Conservation (phyloP, 2,797 vertebrate genomes). For the Liparis tanakae region DNA sequence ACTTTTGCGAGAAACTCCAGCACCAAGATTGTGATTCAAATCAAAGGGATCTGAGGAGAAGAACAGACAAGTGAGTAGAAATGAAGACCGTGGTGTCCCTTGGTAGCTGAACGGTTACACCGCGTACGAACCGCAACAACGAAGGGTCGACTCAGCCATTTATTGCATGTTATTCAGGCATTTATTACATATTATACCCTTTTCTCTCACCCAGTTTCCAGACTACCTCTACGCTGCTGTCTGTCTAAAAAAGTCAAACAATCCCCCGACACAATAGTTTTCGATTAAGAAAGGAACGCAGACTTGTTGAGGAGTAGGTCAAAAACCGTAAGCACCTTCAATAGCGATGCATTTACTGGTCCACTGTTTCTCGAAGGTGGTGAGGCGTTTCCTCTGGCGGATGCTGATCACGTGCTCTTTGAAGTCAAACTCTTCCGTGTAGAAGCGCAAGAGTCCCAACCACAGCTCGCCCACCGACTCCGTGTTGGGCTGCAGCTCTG, state of each 20-base stretch:
- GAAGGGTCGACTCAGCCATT: background rate
- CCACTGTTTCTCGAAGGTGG: constrained; percentile 99
- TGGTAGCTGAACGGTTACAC: background rate
- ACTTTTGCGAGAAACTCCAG: constrained; percentile 99
- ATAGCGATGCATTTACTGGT: constrained; percentile 99
- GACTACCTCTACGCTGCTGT: background rate
- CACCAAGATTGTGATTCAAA: constrained; percentile 98
- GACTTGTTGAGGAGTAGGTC: background rate
- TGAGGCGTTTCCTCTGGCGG: constrained; percentile 93
- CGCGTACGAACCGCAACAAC: background rate
- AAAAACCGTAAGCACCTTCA: constrained; percentile 84
- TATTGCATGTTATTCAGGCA: background rate
- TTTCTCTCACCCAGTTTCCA: background rate
- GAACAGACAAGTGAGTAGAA: constrained; percentile 10
- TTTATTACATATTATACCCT: background rate
- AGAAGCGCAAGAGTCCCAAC: constrained; percentile 95
- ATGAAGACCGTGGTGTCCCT: background rate
- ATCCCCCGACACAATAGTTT: background rate
- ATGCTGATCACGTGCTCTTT: constrained; percentile 99
- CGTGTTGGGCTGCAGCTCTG: constrained; percentile 87
- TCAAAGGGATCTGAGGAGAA: constrained; percentile 93
- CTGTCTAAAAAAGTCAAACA: background rate
- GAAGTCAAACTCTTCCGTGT: constrained; percentile 98
- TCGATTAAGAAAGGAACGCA: background rate
- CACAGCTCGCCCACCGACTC: constrained; percentile 96